Evolutionary conservation across 2,113 vertebrate genomes (phyloP), one percentile per base, ranked within the genome.

Genomic region (Paracanthobrama guichenoti): DNA sequence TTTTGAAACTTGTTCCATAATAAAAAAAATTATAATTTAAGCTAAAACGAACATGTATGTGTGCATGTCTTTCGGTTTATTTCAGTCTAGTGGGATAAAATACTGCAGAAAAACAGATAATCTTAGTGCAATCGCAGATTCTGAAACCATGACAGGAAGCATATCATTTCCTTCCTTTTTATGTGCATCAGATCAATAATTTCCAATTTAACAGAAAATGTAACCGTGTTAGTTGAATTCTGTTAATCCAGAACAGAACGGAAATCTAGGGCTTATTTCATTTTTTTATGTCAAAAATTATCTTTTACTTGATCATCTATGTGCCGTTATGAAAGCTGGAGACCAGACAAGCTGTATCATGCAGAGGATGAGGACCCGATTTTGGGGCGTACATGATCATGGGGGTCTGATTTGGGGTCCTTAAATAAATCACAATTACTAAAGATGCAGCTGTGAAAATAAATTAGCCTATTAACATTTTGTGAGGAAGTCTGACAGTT

Each of bases 281-380:
- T n/a, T 26, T 44, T n/a, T 26, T 46, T 13, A 44, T 18, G 8
- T 78, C 3, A 64, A 42, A 79, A 16, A 62, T 79, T 0, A 8
- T 12, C 24, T 44, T 24, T 10, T 69, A 26, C 42, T 48, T 73
- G 69, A 73, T 48, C 69, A 73, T 73, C 39, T n/a, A 7, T 48
- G 67, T 24, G 2, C 42, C 42, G 24, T 16, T 73, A 46, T 46
- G 67, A 60, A 79, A 28, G 35, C 39, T 71, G 48, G 26, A 72
- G 42, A 76, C 18, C 59, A 86, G 76, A 79, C 35, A 16, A 60
- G 10, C 57, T 60, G 35, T 64, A 28, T 26, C 14, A 71, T 20
- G 84, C 82, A 91, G 18, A 18, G 90, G 89, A 91, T 91, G 90
- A 90, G 90, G 90, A 79, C 86, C 86, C 72, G 0, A 77, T 74